Evolutionary conservation across 2,797 vertebrate genomes (phyloP).

Genomic region (Siniperca obscura): DNA sequence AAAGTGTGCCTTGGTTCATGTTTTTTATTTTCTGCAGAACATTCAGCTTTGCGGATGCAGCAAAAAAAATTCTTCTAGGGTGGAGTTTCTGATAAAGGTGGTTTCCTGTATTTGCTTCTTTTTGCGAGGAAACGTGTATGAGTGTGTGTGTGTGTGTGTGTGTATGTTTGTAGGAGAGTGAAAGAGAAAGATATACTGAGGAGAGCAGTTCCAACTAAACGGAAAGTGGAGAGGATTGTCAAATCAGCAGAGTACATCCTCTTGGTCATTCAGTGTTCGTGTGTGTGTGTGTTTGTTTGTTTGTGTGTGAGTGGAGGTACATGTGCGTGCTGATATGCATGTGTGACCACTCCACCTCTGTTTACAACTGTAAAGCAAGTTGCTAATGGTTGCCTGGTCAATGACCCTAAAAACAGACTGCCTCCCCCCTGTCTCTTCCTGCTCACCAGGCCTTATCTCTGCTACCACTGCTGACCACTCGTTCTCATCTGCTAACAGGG

Average conservation of each 20-base stretch:
- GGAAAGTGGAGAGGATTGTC: conserved; percentile 59
- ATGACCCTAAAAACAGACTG: conserved; percentile 66
- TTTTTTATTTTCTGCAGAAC: conserved; percentile 19
- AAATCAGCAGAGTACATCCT: conserved; percentile 62
- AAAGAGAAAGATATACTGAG: conserved; percentile 11
- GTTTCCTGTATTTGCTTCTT: conserved; percentile 84
- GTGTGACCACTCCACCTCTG: conserved; percentile 50
- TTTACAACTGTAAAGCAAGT: conserved; percentile 64
- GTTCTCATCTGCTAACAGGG: conserved; percentile 41
- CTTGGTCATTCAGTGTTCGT: conserved; percentile 39
- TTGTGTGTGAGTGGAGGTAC: conserved; percentile 26
- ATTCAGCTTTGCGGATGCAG: conserved; percentile 48
- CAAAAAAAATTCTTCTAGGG: conserved; percentile 52
- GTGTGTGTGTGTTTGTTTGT: conserved; percentile 1
- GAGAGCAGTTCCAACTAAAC: conserved; percentile 62
- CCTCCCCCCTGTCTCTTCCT: conserved; percentile 33
- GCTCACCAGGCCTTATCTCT: conserved; percentile 64
- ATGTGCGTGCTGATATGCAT: conserved; percentile 44
- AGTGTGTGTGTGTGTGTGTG: conserved; percentile 2
- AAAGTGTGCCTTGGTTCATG: background rate
- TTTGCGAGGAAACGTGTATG: conserved; percentile 42
- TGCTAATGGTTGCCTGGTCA: conserved; percentile 76
- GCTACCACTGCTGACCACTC: conserved; percentile 55
- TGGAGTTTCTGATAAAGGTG: conserved; percentile 82
- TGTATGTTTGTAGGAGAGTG: background rate